Base-by-base conservation (phyloP, 2,888 invertebrate genomes). In the Lasioglossum figueresi region DNA sequence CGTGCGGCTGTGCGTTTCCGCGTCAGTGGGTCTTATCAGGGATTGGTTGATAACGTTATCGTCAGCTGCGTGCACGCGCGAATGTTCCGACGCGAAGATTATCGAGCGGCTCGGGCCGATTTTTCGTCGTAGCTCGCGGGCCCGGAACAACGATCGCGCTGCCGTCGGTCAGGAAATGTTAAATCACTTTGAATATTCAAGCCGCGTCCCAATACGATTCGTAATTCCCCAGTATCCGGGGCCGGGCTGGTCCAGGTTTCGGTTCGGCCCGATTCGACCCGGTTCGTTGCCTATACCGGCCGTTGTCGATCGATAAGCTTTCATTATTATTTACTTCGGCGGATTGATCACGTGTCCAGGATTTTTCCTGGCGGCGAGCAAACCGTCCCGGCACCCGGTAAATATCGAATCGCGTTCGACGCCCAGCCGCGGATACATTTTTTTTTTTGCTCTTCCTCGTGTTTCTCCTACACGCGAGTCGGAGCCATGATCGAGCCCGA, bases 311-410 rank as follows among this genome's bases (percentile, higher is more conserved):
- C 89, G 87, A 89, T 87, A 70, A 82, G 66, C 84, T 85, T 84
- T 83, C 88, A 83, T 89, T 89, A 89, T 89, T 88, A 89, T 89
- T 89, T 89, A 89, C 87, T 78, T 81, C 76, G 76, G 63, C 79
- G 70, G 82, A 80, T 83, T 87, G 85, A 85, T 83, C 63, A 31
- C 85, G 85, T 27, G 72, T 59, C 59, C 14, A 70, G 66, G 80
- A 76, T 84, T 86, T 88, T 88, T 83, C 23, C 52, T 37, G 71
- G 70, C 71, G 37, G 43, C 66, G 77, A 74, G 70, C 48, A 76
- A 66, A 63, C 82, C 81, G 52, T 70, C 66, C 48, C 27, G 75
- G 59, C 48, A 73, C 71, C 76, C 80, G 43, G 80, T 73, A 78
- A 82, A 83, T 83, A 85, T 85, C 88, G 87, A 80, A 84, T 77